Percentiles rank a stretch among this genome's conserved stretches.
phyloP scores from a whole-genome alignment of 1,140 invertebrate genomes.

The Sycophaga agraensis region DNA sequence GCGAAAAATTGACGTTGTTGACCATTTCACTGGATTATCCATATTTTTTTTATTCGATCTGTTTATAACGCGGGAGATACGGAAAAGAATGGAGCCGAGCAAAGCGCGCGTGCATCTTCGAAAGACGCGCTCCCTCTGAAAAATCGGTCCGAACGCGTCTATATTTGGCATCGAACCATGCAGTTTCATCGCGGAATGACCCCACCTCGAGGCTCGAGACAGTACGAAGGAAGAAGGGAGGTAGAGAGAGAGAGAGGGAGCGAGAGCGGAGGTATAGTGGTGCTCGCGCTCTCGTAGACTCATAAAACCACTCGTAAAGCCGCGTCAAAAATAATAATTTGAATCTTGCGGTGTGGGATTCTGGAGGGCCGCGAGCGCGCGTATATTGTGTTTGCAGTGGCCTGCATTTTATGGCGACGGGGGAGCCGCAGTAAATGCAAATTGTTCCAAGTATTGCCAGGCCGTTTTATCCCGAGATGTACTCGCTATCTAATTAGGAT shows the following conservation, averaged over 20 bases:
- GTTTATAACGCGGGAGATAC: too few species aligned
- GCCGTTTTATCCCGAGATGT: conserved; percentile 1
- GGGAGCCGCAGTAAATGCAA: conserved; percentile 18
- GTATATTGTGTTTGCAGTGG: conserved; percentile 28
- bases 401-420: conserved; percentile 7
- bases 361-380: background rate
- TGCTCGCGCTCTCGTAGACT: conserved; percentile 4
- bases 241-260: background rate
- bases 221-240: background rate
- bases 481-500: conserved; percentile 18
- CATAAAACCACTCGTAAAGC: conserved; percentile 25
- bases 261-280: background rate
- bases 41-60: too few species aligned
- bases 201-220: too few species aligned
- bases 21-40: too few species aligned
- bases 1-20: too few species aligned
- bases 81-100: too few species aligned
- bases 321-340: conserved; percentile 27
- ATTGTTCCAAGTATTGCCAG: conserved; percentile 19
- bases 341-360: conserved; percentile 11
- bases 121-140: too few species aligned
- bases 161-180: conserved; percentile 10
- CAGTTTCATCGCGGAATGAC: conserved; percentile 9
- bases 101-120: background rate
- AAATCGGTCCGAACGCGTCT: background rate